These are phyloP conservation scores for Nestor notabilis DNA, from an alignment of 2,113 vertebrate species.

Conservation along the genomic window DNA sequence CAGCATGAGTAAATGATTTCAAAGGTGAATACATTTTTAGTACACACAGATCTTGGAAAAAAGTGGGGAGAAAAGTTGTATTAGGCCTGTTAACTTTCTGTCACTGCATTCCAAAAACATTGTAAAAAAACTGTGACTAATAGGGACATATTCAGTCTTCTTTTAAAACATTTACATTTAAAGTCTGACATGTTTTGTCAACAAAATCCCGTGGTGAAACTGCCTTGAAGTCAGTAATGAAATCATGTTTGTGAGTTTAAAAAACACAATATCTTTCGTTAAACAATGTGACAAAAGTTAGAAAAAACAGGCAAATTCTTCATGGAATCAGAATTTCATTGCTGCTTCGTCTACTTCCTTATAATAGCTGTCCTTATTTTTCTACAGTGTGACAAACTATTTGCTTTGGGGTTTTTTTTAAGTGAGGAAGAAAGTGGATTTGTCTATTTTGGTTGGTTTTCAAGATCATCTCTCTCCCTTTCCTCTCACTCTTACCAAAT, in stretches of 20 bases:
- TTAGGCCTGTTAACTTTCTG: neutral
- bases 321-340: neutral
- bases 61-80: fast-evolving
- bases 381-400: neutral
- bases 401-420: neutral
- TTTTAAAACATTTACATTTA: neutral
- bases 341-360: neutral
- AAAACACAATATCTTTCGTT: neutral
- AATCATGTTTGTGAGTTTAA: neutral
- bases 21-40: neutral
- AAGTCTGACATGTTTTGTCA: neutral
- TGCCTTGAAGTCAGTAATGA: neutral
- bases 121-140: neutral
- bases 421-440: neutral
- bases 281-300: neutral
- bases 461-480: neutral
- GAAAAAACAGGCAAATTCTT: neutral
- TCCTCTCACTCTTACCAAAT: neutral
- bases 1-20: neutral
- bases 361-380: neutral
- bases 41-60: neutral
- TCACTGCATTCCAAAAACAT: neutral
- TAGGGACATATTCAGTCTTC: neutral
- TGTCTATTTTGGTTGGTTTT: fast-evolving
- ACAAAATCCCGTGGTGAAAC: neutral